Evolutionary conservation across 2,888 invertebrate genomes (phyloP).

Genomic region (Ferdinandea cuprea): DNA sequence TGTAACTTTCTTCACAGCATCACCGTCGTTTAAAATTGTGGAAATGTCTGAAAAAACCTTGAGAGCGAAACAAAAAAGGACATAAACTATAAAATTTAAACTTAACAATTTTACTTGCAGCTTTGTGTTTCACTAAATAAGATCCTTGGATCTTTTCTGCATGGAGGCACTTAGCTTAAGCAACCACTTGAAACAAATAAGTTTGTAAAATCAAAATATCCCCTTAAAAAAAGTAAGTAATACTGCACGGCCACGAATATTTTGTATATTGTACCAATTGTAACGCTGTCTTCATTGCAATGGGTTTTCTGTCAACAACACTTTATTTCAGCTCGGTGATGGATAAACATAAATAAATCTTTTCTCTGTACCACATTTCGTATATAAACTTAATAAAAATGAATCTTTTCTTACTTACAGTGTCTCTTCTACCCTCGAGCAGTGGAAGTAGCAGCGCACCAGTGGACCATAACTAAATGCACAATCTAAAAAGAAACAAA

Average conservation of each 20-base stretch:
- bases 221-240: conserved; percentile 10
- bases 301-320: background rate
- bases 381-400: conserved; percentile 7
- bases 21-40: conserved; percentile 20
- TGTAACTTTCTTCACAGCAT: too few species aligned
- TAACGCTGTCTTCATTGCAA: conserved; percentile 1
- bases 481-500: conserved; percentile 51
- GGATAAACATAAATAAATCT: background rate
- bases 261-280: background rate
- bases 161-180: conserved; percentile 21
- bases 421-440: conserved; percentile 79
- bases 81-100: background rate
- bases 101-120: conserved; percentile 38
- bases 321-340: background rate
- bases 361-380: background rate
- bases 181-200: conserved; percentile 1
- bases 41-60: background rate
- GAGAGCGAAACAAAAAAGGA: background rate
- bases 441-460: conserved; percentile 76
- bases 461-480: conserved; percentile 47
- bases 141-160: conserved; percentile 8
- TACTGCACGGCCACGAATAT: background rate
- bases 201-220: background rate
- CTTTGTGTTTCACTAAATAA: conserved; percentile 37
- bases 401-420: conserved; percentile 76